Conservation (phyloP, 92 coral and sea anemone species). For the Heliopora coerulea region DNA sequence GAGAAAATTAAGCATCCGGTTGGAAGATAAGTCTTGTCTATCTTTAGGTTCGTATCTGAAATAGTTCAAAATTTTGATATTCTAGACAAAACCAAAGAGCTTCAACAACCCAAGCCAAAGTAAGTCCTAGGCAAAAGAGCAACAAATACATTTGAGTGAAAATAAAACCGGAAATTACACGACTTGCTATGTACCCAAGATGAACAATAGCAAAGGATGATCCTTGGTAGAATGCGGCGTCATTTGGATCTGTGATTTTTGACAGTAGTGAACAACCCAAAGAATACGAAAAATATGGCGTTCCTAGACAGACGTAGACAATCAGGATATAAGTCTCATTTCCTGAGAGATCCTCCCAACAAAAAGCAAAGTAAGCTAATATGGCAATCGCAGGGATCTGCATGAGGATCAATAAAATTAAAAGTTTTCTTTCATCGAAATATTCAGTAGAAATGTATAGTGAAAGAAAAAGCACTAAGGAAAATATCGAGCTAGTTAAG, state of each 20-base stretch:
- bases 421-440: background rate
- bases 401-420: background rate
- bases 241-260: conserved; percentile 17
- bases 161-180: conserved; percentile 18
- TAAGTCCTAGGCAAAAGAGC: conserved; percentile 5
- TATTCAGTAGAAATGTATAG: conserved; percentile 17
- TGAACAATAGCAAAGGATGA: conserved; percentile 8
- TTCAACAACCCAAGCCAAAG: conserved; percentile 13
- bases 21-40: no score
- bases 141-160: conserved; percentile 2
- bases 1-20: no score
- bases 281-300: conserved; percentile 15
- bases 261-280: conserved; percentile 20
- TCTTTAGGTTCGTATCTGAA: no score
- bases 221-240: conserved; percentile 30
- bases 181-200: conserved; percentile 2
- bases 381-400: conserved; percentile 7
- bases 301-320: conserved; percentile 16
- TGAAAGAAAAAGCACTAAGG: background rate
- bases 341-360: conserved; percentile 1
- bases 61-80: background rate
- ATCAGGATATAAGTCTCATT: conserved; percentile 5
- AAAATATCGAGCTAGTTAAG: conserved; percentile 6
- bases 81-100: conserved; percentile 23
- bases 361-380: conserved; percentile 7